Evolutionary conservation across 2,797 vertebrate species (phyloP).

Genomic region (Gorsachius magnificus): DNA sequence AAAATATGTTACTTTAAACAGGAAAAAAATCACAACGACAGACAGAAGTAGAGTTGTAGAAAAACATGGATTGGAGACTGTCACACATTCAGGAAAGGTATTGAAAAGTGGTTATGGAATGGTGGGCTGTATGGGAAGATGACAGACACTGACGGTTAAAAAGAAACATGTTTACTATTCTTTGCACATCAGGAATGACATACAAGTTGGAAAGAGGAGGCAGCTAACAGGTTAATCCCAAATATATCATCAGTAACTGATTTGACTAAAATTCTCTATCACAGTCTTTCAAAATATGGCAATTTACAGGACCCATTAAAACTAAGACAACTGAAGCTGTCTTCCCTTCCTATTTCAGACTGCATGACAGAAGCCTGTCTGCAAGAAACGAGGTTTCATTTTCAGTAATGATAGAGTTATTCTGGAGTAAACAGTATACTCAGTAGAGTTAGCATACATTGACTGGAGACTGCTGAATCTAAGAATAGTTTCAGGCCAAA

Average conservation of each 20-base stretch:
- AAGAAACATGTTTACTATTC: not conserved
- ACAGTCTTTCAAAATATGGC: not conserved
- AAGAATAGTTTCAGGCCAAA: not conserved
- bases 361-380: not conserved
- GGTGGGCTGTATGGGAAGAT: not conserved
- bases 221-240: not conserved
- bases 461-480: not conserved
- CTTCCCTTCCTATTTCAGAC: not conserved
- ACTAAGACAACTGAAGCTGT: not conserved
- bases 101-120: not conserved
- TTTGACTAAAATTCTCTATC: not conserved
- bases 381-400: not conserved
- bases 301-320: not conserved
- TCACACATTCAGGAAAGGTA: not conserved
- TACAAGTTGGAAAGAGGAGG: not conserved
- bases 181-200: not conserved
- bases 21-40: not conserved
- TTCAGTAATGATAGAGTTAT: not conserved
- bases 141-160: not conserved
- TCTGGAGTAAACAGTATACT: not conserved
- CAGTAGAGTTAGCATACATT: not conserved
- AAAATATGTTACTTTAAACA: not conserved
- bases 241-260: not conserved
- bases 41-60: not conserved
- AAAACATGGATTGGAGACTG: not conserved